Evolutionary conservation across 2,113 vertebrate genomes (phyloP).

Genomic region (Tyto alba): DNA sequence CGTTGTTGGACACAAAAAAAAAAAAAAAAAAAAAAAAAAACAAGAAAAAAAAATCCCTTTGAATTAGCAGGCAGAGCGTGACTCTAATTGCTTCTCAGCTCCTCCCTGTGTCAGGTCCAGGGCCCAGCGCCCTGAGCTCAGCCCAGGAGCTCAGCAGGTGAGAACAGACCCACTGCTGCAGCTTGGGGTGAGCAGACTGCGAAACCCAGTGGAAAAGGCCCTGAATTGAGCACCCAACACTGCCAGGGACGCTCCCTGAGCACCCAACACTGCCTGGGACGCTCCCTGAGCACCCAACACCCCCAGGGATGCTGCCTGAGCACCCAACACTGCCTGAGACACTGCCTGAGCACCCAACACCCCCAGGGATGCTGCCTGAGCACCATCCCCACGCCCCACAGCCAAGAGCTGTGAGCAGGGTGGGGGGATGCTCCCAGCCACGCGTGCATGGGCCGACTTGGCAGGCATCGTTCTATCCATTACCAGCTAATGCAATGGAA

Average conservation of each 20-base stretch:
- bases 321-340: not conserved
- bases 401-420: not conserved
- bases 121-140: not conserved
- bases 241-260: not conserved
- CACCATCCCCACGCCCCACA: fast-evolving
- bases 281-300: too few relatives aligned
- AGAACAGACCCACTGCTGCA: not conserved
- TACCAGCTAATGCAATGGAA: constrained; percentile 31
- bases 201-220: fast-evolving
- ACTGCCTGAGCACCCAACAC: fast-evolving
- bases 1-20: not conserved
- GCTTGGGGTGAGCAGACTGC: fast-evolving
- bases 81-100: not conserved
- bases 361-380: not conserved
- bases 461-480: not conserved
- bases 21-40: not conserved
- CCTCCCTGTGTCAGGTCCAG: not conserved
- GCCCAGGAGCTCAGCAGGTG: not conserved
- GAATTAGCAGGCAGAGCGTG: not conserved
- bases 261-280: too few relatives aligned
- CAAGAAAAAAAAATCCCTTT: not conserved
- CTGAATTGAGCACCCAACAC: fast-evolving
- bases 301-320: not conserved
- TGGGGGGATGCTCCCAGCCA: not conserved
- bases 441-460: not conserved